Base-by-base conservation (phyloP, 2,113 vertebrate species). In the Aviceda subcristata region DNA sequence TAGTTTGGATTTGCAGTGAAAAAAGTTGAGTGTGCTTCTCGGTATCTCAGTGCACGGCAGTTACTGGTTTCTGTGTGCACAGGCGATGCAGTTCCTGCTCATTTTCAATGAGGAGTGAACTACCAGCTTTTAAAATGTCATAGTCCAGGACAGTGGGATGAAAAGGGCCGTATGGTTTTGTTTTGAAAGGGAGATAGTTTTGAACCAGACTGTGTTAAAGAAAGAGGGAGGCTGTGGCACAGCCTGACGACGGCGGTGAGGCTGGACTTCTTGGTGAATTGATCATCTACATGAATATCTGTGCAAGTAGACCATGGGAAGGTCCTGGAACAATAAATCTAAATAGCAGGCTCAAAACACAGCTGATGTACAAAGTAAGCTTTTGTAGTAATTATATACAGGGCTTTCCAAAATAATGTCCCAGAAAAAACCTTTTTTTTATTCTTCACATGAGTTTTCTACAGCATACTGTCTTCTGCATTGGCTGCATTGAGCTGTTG, bases 391-490 rank as follows among this genome's bases (percentile, higher is more conserved):
- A 19, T 62, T 34, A 6, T 24, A 36, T 36, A 26, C 4, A 55
- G 39, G 13, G 24, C 17, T 85, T 90, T 88, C 62, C 63, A 50
- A 57, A 91, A 66, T 11, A 29, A 63, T 32, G 16, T 32, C 57
- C 30, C 24, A 87, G 29, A 69, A 80, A 27, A 43, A 34, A 21
- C 15, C n/a, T n/a, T 86, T 81, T 8, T 39, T 56, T 64, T 34
- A 46, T 80, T 67, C 59, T 26, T 82, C 55, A 22, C 4, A 0
- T 73, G 53, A 55, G 7, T 67, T 90, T 93, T 20, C 71, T n/a
- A 15, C 7, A 38, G 7, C 3, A 3, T 13, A 3, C 7, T 22
- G 9, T 22, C 29, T 71, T 43, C 39, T 67, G 0, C 43, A 27
- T 4, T 32, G 48, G 7, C 29, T 62, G 17, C 23, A 5, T 23